phyloP scores from a whole-genome alignment of 2,797 vertebrate genomes.

The Danio kyathit region DNA sequence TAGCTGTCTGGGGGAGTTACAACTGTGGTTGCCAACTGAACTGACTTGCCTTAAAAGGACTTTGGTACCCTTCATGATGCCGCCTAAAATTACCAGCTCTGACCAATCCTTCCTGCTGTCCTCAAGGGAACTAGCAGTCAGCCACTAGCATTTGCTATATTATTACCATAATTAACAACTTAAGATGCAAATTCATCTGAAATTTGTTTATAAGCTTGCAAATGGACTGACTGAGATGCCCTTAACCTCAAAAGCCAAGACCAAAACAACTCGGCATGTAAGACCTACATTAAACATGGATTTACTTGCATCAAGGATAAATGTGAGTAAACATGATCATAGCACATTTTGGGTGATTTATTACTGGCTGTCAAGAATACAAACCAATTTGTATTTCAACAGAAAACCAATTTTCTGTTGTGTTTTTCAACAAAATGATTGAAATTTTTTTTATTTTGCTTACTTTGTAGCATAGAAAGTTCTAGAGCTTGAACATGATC shows the following conservation, averaged over 20 bases:
- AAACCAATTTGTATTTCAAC: not conserved
- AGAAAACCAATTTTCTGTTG: not conserved
- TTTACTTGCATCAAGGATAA: not conserved
- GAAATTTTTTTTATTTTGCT: slow-evolving; percentile 2
- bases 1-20: not conserved
- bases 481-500: too few species aligned
- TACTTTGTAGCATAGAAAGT: not conserved
- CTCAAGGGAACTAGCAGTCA: not conserved
- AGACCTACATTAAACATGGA: not conserved
- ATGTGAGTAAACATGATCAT: not conserved
- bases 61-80: not conserved
- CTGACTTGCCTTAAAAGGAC: not conserved
- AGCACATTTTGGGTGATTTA: not conserved
- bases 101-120: not conserved
- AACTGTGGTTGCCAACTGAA: not conserved
- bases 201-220: not conserved
- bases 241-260: not conserved
- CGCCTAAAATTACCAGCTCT: slow-evolving; percentile 24
- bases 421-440: not conserved
- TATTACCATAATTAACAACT: slow-evolving; percentile 26
- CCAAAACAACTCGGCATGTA: not conserved
- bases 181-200: not conserved
- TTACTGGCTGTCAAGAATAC: not conserved
- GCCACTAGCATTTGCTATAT: not conserved
- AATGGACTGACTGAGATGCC: not conserved